phyloP scores from a whole-genome alignment of 2,113 vertebrate genomes.

The Poeciliopsis prolifica region DNA sequence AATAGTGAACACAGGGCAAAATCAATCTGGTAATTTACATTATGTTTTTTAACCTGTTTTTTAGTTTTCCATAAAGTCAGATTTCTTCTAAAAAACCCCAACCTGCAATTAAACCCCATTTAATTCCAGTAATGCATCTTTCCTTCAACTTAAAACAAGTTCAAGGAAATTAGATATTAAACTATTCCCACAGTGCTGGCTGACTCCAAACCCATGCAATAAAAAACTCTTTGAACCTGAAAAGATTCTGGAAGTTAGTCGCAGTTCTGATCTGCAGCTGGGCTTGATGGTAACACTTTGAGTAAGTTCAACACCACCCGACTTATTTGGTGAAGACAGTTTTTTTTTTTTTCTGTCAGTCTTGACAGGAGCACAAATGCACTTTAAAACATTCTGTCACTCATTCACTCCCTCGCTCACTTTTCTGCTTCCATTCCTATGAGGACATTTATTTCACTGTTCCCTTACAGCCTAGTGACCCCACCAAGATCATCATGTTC shows the following conservation, averaged over 20 bases:
- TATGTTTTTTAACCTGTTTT: no score
- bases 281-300: constrained; percentile 21
- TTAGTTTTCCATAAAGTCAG: no score
- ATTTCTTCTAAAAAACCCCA: no score
- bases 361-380: constrained; percentile 17
- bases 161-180: no score
- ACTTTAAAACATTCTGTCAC: constrained; percentile 14
- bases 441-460: constrained; percentile 3
- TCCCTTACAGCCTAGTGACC: neutral
- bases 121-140: no score
- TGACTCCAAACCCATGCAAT: neutral
- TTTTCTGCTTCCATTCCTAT: neutral
- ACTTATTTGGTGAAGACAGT: constrained; percentile 8
- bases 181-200: neutral
- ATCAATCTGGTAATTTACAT: no score
- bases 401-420: constrained; percentile 1
- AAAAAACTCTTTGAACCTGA: neutral
- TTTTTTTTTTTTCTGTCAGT: constrained; percentile 14
- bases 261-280: constrained; percentile 2
- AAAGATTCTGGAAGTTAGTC: neutral
- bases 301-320: neutral
- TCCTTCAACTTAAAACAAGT: no score
- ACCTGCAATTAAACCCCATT: no score
- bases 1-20: no score
- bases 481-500: neutral